Evolutionary conservation across 2,113 vertebrate species (phyloP).

Genomic region (Pituophis catenifer): DNA sequence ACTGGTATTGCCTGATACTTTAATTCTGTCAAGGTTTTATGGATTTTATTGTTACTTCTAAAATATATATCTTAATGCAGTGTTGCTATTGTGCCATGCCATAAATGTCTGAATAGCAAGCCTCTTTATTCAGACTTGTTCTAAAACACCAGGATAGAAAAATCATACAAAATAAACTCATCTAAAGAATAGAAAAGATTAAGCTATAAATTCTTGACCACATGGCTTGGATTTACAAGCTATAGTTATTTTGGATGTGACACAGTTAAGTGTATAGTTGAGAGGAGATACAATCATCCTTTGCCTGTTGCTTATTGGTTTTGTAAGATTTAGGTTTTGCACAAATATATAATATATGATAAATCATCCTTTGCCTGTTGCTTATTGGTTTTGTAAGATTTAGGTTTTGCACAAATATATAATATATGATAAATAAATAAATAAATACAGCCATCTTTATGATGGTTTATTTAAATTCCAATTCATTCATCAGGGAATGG

Average conservation of each 20-base stretch:
- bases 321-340: background rate
- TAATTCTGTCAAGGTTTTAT: too few species aligned
- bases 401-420: background rate
- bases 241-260: background rate
- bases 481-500: background rate
- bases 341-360: background rate
- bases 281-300: background rate
- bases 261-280: background rate
- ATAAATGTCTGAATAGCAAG: too few species aligned
- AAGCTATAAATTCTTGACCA: background rate
- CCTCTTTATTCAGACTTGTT: background rate
- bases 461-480: background rate
- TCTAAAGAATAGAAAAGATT: background rate
- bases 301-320: background rate
- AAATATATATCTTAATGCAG: too few species aligned
- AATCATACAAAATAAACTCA: background rate
- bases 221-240: background rate
- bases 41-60: too few species aligned
- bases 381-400: background rate
- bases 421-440: too few species aligned
- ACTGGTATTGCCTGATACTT: too few species aligned
- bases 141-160: background rate
- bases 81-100: too few species aligned
- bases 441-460: background rate
- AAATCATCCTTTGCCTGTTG: background rate